These are phyloP conservation scores for Geophilus truncorum DNA, from an alignment of 2,888 invertebrate genomes.

Conservation along the genomic window DNA sequence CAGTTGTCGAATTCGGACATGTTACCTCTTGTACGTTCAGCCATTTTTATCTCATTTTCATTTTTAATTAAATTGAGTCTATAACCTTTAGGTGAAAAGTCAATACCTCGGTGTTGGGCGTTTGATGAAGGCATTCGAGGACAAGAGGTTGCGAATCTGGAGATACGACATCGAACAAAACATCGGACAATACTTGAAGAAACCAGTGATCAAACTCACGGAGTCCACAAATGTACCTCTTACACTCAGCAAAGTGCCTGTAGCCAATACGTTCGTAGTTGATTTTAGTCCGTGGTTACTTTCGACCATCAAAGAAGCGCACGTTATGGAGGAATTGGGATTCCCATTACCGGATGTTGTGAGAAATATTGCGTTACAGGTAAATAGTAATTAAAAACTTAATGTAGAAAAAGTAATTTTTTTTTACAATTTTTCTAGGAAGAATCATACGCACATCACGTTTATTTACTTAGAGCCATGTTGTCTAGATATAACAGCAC, in stretches of 20 bases:
- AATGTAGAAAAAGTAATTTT: background rate
- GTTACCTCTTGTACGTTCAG: slow-evolving; percentile 57
- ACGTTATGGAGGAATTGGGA: slow-evolving; percentile 51
- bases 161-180: slow-evolving; percentile 58
- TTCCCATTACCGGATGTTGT: slow-evolving; percentile 50
- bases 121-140: slow-evolving; percentile 69
- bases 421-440: background rate
- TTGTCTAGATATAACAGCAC: slow-evolving; percentile 58
- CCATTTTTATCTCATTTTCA: background rate
- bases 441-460: slow-evolving; percentile 48
- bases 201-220: slow-evolving; percentile 56
- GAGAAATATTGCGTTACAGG: slow-evolving; percentile 51
- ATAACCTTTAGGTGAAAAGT: slow-evolving; percentile 58
- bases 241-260: background rate
- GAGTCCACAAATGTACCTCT: background rate
- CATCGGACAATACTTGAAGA: slow-evolving; percentile 64
- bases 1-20: slow-evolving; percentile 65
- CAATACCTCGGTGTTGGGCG: slow-evolving; percentile 71
- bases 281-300: slow-evolving; percentile 50
- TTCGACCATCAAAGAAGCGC: slow-evolving; percentile 51
- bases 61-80: too few relatives aligned
- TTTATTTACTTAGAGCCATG: slow-evolving; percentile 48
- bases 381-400: slow-evolving; percentile 41
- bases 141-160: slow-evolving; percentile 67
- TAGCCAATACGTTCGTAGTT: slow-evolving; percentile 42